Percentiles rank a stretch among this genome's conserved stretches.
These are phyloP conservation scores for Mus caroli DNA, from an alignment of 2,797 vertebrate genomes.

Conservation along the genomic window DNA sequence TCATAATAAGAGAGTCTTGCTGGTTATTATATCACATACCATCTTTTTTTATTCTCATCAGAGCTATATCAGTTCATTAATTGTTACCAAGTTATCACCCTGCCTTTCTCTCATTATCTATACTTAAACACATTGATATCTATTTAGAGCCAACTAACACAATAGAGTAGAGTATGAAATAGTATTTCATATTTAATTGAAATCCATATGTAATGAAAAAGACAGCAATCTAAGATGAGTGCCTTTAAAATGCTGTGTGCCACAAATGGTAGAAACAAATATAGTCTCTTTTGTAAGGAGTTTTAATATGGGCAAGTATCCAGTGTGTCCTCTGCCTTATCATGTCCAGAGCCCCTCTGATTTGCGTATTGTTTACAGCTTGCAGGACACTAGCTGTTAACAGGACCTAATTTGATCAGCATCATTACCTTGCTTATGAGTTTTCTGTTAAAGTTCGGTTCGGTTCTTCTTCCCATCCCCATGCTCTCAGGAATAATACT, in stretches of 20 bases:
- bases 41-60: not conserved
- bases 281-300: not conserved
- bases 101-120: not conserved
- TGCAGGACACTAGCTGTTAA: not conserved
- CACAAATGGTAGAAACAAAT: not conserved
- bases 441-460: not conserved
- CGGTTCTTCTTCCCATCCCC: not conserved
- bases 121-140: not conserved
- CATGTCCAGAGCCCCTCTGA: too few species aligned
- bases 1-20: not conserved
- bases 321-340: too few species aligned
- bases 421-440: not conserved
- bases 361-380: not conserved
- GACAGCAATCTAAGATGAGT: not conserved
- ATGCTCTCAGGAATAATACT: not conserved
- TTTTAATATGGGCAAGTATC: not conserved
- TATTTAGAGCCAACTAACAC: not conserved
- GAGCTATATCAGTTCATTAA: not conserved
- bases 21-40: not conserved
- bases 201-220: not conserved
- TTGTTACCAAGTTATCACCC: not conserved
- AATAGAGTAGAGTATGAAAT: not conserved
- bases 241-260: not conserved
- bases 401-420: not conserved
- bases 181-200: too few species aligned